phyloP scores from a whole-genome alignment of 2,888 invertebrate species.

The Morpho achilles region DNA sequence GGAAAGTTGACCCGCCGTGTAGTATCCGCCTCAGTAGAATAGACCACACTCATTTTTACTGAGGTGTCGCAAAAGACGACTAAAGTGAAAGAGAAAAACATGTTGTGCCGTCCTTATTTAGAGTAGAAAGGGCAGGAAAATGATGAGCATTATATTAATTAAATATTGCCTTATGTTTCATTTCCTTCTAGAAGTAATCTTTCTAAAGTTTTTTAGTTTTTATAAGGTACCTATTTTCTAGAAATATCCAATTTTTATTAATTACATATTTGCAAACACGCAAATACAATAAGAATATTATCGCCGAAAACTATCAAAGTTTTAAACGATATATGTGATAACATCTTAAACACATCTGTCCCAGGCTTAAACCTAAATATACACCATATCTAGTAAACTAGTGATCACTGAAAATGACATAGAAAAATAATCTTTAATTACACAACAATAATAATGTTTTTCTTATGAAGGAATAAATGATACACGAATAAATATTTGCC shows the following conservation, averaged over 20 bases:
- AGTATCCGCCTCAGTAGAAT: no score
- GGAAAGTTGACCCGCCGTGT: no score
- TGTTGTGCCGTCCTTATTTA: no score
- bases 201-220: no score
- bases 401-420: background rate
- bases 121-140: no score
- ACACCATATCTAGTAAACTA: background rate
- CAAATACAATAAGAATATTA: constrained; percentile 15
- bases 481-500: background rate
- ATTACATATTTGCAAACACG: constrained; percentile 2
- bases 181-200: no score
- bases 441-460: background rate
- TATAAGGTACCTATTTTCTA: no score
- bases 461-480: background rate
- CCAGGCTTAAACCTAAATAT: constrained; percentile 9
- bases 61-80: no score
- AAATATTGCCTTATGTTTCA: no score
- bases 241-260: background rate
- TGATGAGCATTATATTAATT: no score
- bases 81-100: no score
- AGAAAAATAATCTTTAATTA: background rate
- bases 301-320: constrained; percentile 16
- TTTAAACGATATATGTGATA: constrained; percentile 16
- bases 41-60: no score
- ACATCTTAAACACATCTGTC: constrained; percentile 20